Conservation (phyloP, 2,888 invertebrate genomes). For the Lasioglossum malachurum region DNA sequence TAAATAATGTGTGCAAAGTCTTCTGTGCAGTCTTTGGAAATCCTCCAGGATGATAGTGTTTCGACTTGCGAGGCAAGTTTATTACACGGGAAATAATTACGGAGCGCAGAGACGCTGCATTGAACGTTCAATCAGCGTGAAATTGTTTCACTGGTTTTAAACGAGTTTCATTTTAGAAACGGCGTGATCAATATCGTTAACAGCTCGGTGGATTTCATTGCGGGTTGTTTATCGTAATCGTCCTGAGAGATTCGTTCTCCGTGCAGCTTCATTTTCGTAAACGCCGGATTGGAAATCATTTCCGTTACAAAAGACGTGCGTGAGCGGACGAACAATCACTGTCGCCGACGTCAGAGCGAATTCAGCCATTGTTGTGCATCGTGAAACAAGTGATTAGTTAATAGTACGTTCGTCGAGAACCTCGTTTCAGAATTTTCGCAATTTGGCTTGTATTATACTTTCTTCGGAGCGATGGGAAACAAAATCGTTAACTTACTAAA, state of each 20-base stretch:
- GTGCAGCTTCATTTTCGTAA: not conserved
- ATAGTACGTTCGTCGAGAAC: not conserved
- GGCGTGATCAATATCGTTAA: not conserved
- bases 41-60: not conserved
- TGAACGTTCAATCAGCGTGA: not conserved
- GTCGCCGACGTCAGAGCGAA: conserved; percentile 6
- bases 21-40: not conserved
- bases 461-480: not conserved
- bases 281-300: conserved; percentile 14
- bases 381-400: not conserved
- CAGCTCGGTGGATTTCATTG: not conserved
- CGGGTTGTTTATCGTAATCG: not conserved
- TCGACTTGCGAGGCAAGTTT: not conserved
- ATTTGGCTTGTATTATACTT: not conserved
- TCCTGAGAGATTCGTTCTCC: not conserved
- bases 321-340: conserved; percentile 40
- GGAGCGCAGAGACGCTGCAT: not conserved
- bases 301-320: conserved; percentile 39
- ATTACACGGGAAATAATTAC: not conserved
- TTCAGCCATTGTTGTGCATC: not conserved
- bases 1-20: not conserved
- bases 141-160: not conserved
- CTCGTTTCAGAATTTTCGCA: not conserved
- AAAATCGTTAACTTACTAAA: not conserved
- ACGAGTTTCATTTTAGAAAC: not conserved